Percentiles rank a stretch among this genome's conserved stretches.
These are phyloP conservation scores for Arge pagana DNA, from an alignment of 2,888 invertebrate species.

Conservation along the genomic window DNA sequence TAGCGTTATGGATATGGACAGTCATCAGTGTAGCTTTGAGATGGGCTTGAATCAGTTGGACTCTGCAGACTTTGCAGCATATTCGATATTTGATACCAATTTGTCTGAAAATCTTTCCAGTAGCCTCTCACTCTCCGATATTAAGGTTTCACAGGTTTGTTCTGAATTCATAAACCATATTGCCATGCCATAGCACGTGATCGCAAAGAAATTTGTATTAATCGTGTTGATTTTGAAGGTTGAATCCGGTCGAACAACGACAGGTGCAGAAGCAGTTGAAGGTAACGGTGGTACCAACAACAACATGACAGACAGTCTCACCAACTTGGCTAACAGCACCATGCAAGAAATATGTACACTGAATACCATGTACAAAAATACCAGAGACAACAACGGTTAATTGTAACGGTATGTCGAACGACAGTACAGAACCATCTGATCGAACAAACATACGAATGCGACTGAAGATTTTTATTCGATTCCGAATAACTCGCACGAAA, in stretches of 20 bases:
- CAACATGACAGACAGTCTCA: conserved; percentile 64
- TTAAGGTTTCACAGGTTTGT: conserved; percentile 35
- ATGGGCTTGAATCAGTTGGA: conserved; percentile 52
- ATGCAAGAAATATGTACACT: conserved; percentile 56
- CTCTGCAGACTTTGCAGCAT: conserved; percentile 54
- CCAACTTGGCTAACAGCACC: conserved; percentile 59
- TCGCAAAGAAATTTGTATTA: background rate
- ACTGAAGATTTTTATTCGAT: too few species aligned
- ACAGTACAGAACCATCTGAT: too few species aligned
- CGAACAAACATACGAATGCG: too few species aligned
- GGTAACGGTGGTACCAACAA: conserved; percentile 34
- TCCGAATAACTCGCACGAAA: too few species aligned
- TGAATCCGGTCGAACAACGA: conserved; percentile 29
- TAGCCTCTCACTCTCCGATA: conserved; percentile 59
- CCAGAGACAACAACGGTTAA: conserved; percentile 14
- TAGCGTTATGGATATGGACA: conserved; percentile 50
- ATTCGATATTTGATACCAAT: conserved; percentile 51
- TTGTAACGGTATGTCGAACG: background rate
- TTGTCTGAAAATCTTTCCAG: conserved; percentile 59
- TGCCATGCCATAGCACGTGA: background rate
- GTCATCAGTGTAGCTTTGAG: conserved; percentile 46
- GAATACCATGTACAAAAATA: conserved; percentile 47
- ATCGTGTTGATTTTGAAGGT: conserved; percentile 24
- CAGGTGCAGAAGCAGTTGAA: conserved; percentile 27
- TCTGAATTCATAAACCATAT: background rate